phyloP scores from a whole-genome alignment of 2,113 vertebrate species.

The Noctilio leporinus region DNA sequence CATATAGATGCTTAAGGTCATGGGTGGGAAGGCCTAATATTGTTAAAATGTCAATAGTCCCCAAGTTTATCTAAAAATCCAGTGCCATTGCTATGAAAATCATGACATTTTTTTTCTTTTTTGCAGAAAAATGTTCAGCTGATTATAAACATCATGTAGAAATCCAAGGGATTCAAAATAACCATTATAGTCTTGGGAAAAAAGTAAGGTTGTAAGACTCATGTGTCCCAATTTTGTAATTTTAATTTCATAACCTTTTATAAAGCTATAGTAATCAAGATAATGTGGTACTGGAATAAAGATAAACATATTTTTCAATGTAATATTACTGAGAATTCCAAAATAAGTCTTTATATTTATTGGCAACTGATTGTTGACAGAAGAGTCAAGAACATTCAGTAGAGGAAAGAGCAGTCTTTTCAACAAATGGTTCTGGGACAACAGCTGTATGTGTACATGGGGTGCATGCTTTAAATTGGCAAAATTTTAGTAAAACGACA shows the following conservation, averaged over 20 bases:
- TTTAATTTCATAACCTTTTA: neutral
- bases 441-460: neutral
- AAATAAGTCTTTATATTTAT: neutral
- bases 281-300: neutral
- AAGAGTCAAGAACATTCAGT: neutral
- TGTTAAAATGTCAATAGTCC: neutral
- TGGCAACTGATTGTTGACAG: neutral
- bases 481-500: too few relatives aligned
- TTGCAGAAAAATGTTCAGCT: neutral
- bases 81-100: neutral
- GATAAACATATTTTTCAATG: neutral
- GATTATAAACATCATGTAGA: neutral
- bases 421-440: neutral
- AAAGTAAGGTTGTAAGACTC: neutral
- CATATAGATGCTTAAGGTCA: neutral
- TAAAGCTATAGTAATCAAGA: neutral
- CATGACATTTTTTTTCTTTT: neutral
- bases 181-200: neutral
- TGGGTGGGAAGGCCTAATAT: neutral
- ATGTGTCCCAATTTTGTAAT: neutral
- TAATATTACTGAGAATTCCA: neutral
- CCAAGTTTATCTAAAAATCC: neutral
- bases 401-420: neutral
- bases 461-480: too few relatives aligned
- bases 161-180: neutral